These are phyloP conservation scores for Isotomurus palustris DNA, from an alignment of 2,888 invertebrate genomes.

Conservation along the genomic window DNA sequence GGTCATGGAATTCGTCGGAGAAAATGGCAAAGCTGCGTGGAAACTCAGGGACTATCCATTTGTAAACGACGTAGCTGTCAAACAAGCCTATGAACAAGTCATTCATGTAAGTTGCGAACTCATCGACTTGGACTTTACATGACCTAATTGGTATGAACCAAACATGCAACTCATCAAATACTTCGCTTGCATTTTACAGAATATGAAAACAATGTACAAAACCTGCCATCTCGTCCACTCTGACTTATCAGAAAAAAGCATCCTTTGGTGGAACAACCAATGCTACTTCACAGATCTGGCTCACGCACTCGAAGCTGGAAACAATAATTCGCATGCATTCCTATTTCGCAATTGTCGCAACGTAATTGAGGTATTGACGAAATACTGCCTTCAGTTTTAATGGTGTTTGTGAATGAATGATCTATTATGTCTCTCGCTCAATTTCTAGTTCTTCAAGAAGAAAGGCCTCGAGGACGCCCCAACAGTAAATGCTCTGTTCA, in stretches of 20 bases:
- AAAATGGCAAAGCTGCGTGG: constrained; percentile 54
- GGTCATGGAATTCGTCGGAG: constrained; percentile 59
- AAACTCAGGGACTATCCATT: constrained; percentile 53
- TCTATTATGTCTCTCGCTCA: background rate
- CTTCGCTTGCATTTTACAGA: constrained; percentile 48
- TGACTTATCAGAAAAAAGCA: constrained; percentile 60
- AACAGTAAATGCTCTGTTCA: constrained; percentile 69
- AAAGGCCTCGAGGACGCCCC: constrained; percentile 62
- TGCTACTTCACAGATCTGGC: constrained; percentile 59
- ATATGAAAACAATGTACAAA: constrained; percentile 54
- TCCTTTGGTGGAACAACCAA: constrained; percentile 55
- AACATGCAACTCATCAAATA: no score
- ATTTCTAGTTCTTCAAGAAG: constrained; percentile 67
- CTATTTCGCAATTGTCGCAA: constrained; percentile 57
- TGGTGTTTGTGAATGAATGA: background rate
- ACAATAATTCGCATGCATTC: constrained; percentile 56
- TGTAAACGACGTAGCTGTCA: constrained; percentile 52
- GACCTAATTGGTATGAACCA: background rate
- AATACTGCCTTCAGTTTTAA: background rate
- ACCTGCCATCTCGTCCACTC: constrained; percentile 58
- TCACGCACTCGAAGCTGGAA: constrained; percentile 70
- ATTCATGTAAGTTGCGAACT: constrained; percentile 47
- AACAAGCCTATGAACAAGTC: constrained; percentile 54
- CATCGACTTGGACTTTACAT: background rate
- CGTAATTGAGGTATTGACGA: constrained; percentile 48